These are phyloP conservation scores for Pomacea canaliculata DNA, from an alignment of 2,888 invertebrate genomes.

Conservation along the genomic window DNA sequence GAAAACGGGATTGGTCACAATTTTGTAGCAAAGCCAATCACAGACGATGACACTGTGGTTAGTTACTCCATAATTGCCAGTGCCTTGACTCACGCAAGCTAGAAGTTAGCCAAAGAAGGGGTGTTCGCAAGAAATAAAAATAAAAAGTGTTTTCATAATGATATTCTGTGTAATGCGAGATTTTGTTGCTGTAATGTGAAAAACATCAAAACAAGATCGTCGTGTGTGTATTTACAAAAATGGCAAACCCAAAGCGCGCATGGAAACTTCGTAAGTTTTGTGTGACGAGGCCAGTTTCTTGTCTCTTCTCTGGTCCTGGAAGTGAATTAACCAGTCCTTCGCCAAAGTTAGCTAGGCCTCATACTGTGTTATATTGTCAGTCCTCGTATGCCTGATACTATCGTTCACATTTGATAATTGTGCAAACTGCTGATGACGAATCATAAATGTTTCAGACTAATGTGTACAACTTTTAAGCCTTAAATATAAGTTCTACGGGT, in stretches of 20 bases:
- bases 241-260: slow-evolving; percentile 76
- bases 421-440: no score
- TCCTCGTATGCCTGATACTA: no score
- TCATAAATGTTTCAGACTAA: no score
- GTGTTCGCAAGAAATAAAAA: neutral
- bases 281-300: no score
- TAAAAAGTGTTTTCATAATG: neutral
- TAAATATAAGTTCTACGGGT: no score
- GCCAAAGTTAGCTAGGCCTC: no score
- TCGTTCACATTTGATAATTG: no score
- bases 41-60: slow-evolving; percentile 11
- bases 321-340: no score
- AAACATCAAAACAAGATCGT: neutral
- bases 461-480: no score
- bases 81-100: slow-evolving; percentile 19
- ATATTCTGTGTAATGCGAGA: slow-evolving; percentile 1
- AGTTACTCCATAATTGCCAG: slow-evolving; percentile 25
- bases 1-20: slow-evolving; percentile 29
- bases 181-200: neutral
- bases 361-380: no score
- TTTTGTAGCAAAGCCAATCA: slow-evolving; percentile 20
- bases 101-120: slow-evolving; percentile 8
- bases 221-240: slow-evolving; percentile 27
- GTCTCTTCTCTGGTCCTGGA: no score
- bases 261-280: slow-evolving; percentile 85